A percentile compares a stretch with the other conserved stretches of the same genome.
These are phyloP conservation scores for Melanotaenia trifasciata DNA, from an alignment of 2,797 vertebrate species.

Conservation along the genomic window DNA sequence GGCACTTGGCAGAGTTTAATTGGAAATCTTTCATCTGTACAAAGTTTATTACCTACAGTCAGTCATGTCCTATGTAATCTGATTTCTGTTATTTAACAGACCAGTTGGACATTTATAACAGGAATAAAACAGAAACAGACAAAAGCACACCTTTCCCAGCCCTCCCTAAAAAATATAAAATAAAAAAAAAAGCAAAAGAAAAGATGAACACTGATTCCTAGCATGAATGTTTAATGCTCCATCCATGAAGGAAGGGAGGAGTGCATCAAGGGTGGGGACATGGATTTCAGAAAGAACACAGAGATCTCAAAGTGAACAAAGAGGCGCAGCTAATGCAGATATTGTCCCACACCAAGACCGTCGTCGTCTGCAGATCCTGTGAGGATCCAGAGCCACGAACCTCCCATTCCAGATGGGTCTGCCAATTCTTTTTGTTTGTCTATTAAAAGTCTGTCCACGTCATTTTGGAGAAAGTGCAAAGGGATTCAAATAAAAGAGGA, in stretches of 20 bases:
- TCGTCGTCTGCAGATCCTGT: constrained; percentile 5
- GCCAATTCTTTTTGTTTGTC: background rate
- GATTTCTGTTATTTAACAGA: constrained; percentile 77
- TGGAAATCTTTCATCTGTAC: constrained; percentile 88
- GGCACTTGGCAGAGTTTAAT: constrained; percentile 84
- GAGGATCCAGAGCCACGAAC: constrained; percentile 6
- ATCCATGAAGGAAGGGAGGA: constrained; percentile 21
- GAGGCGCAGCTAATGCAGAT: constrained; percentile 13
- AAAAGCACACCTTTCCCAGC: constrained; percentile 69
- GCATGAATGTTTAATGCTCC: constrained; percentile 73
- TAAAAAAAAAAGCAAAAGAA: constrained; percentile 71
- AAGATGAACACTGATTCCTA: constrained; percentile 52
- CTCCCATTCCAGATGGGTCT: constrained; percentile 66
- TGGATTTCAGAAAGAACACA: constrained; percentile 23
- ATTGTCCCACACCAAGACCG: background rate
- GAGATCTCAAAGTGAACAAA: constrained; percentile 49
- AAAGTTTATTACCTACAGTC: constrained; percentile 83
- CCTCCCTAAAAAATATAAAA: constrained; percentile 7
- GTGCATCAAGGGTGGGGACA: constrained; percentile 40
- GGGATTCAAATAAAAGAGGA: constrained; percentile 25
- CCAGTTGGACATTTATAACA: constrained; percentile 90
- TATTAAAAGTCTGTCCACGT: constrained; percentile 12
- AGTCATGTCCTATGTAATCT: constrained; percentile 80
- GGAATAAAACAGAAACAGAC: constrained; percentile 81
- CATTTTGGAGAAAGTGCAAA: constrained; percentile 70